Percentiles rank a stretch among this genome's conserved stretches.
These are phyloP conservation scores for Nothobranchius furzeri DNA, from an alignment of 2,113 vertebrate genomes.

Conservation along the genomic window DNA sequence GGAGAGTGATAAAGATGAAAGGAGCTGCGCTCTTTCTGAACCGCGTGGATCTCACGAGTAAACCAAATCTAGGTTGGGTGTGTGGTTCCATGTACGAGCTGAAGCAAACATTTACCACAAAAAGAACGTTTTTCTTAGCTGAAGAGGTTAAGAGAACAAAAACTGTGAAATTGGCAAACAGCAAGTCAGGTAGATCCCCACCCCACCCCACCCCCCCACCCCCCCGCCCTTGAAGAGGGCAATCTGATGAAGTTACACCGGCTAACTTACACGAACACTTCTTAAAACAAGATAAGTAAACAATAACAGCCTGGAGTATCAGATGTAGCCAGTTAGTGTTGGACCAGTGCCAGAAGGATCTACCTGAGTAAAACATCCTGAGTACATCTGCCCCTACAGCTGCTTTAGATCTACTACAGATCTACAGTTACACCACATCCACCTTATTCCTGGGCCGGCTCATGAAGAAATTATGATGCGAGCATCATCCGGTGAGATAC, in stretches of 20 bases:
- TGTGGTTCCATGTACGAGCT: not conserved
- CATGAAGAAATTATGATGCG: no score
- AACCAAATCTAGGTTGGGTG: conserved; percentile 18
- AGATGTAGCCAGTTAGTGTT: no score
- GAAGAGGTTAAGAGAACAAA: not conserved
- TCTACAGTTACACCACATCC: no score
- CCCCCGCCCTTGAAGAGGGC: no score
- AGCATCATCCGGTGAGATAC: no score
- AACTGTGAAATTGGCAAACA: not conserved
- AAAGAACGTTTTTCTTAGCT: not conserved
- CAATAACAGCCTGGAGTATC: no score
- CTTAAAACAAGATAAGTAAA: not conserved
- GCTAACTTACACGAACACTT: not conserved
- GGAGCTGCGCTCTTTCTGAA: not conserved
- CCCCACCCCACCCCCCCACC: no score
- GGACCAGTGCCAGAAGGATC: no score
- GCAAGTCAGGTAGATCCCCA: not conserved
- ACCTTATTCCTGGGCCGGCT: no score
- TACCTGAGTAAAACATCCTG: no score
- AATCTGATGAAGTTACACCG: not conserved
- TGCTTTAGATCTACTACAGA: no score
- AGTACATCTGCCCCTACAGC: no score
- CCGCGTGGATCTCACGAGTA: not conserved
- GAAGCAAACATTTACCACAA: conserved; percentile 8
- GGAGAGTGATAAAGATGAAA: not conserved